Percentiles rank a stretch among this genome's conserved stretches.
Conservation (phyloP, 1,140 invertebrate species). For the Wiebesia pumilae region DNA sequence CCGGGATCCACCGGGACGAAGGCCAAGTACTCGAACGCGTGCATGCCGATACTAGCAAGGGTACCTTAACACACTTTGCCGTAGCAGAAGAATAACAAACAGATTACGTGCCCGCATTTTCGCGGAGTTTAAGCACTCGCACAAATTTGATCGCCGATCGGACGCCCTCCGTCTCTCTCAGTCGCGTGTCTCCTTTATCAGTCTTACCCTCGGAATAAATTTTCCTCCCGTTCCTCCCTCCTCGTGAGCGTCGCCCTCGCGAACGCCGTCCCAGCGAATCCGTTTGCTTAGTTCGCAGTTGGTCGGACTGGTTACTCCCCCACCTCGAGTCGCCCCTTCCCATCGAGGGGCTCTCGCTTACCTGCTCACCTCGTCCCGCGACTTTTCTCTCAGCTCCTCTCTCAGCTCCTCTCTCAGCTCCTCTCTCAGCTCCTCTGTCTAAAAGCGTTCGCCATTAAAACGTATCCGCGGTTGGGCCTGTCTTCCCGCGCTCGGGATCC, state of each 20-base stretch:
- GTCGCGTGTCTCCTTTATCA: conserved; percentile 9
- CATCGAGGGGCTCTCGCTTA: not conserved
- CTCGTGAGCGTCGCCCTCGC: not conserved
- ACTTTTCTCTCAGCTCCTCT: not conserved
- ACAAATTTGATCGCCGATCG: not conserved
- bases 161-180: not conserved
- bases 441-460: conserved; percentile 34
- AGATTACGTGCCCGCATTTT: not conserved
- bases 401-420: not conserved
- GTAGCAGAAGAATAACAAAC: not conserved
- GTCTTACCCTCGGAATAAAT: conserved; percentile 29
- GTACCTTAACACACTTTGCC: not conserved
- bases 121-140: not conserved
- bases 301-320: conserved; percentile 13
- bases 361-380: not conserved
- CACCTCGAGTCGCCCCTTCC: not conserved
- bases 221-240: not conserved
- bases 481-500: not conserved
- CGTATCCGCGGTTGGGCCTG: conserved; percentile 33
- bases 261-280: conserved; percentile 46
- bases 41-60: not conserved
- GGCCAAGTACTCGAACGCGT: not conserved
- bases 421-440: not conserved
- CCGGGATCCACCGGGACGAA: too few species aligned
- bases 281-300: conserved; percentile 43